Base-by-base conservation (phyloP, 1,140 invertebrate genomes). In the Pinna nobilis region DNA sequence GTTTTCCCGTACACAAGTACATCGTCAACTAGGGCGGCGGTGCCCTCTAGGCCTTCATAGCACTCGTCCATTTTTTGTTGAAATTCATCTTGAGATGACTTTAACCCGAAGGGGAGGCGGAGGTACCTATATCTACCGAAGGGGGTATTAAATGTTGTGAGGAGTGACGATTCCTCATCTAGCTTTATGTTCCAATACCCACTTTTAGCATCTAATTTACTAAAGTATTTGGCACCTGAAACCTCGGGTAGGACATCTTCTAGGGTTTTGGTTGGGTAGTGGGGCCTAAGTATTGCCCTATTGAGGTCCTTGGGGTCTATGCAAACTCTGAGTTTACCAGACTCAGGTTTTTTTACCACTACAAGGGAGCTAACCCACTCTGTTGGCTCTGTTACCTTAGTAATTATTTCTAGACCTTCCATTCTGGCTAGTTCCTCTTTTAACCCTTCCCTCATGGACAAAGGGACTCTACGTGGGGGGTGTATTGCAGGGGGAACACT, bases 111-210 rank as follows among this genome's bases (percentile, higher is more conserved):
- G 7, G 88, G 87, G 51, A 89, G 72, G 50, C 86, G 44, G 0
- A 74, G 23, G 49, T 78, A 90, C 33, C 79, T 70, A 67, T 86
- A 90, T 79, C 82, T 86, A 25, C 82, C 41, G n/a, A 44, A 44
- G 86, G 35, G 60, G 3, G 83, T 80, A 20, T 77, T 82, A 47
- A 86, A 87, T 1, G 82, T 86, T 3, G 77, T 81, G 1, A 82
- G 65, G 0, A 41, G 50, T 0, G 69, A 72, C 9, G 82, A 86
- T 53, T 88, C 73, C 33, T 88, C 71, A 44, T 75, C 69, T 30
- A 91, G 73, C 23, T 80, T 79, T 0, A 91, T 79, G 68, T 90
- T 85, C 83, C 85, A 74, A 49, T 69, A 69, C 9, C 88, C 89
- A 49, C 37, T 44, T 7, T 32, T 18, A 23, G 70, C 76, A 64